Conservation (phyloP, 1,140 invertebrate genomes). For the Philopotamus ludificatus region DNA sequence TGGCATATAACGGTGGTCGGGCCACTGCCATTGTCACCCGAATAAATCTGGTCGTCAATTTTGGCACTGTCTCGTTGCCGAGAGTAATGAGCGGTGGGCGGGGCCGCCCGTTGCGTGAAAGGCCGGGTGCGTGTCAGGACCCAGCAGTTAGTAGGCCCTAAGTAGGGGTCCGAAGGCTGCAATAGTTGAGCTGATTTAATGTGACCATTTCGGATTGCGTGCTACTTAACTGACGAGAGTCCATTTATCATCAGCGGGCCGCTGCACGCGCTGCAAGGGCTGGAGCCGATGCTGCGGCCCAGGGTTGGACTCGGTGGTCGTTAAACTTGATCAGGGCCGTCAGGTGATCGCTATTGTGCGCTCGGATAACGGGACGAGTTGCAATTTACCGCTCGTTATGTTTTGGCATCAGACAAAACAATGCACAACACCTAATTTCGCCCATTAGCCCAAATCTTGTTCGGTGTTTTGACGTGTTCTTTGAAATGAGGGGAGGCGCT, state of each 20-base stretch:
- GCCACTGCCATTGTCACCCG: too few relatives aligned
- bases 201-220: constrained; percentile 9
- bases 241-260: constrained; percentile 8
- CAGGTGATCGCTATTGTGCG: too few relatives aligned
- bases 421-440: too few relatives aligned
- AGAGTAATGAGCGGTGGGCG: background rate
- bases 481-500: too few relatives aligned
- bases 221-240: background rate
- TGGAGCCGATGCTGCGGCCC: background rate
- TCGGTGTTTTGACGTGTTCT: too few relatives aligned
- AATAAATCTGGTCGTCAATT: too few relatives aligned
- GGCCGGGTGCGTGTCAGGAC: constrained; percentile 10
- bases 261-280: background rate
- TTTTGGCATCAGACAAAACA: too few relatives aligned
- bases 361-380: too few relatives aligned
- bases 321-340: background rate
- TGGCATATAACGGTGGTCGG: too few relatives aligned
- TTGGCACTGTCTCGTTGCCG: too few relatives aligned
- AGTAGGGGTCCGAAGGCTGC: constrained; percentile 3
- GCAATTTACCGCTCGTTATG: too few relatives aligned
- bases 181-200: background rate
- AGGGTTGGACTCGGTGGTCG: background rate
- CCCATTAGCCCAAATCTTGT: too few relatives aligned
- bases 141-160: constrained; percentile 14
- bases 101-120: constrained; percentile 3